Evolutionary conservation across 2,888 invertebrate genomes (phyloP).

Genomic region (Andrena camellia): DNA sequence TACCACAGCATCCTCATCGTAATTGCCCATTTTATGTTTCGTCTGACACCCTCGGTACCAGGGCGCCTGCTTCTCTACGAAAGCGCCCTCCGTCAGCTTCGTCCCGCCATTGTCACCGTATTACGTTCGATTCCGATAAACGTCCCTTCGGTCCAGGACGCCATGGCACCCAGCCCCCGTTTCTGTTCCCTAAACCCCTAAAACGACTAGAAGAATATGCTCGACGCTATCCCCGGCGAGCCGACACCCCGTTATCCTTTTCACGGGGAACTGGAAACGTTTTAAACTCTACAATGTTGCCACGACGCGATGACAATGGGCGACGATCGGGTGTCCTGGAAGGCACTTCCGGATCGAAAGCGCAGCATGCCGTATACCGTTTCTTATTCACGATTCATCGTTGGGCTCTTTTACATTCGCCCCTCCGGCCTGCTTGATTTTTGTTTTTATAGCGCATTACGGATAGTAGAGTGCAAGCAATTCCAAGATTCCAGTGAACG

Average conservation of each 20-base stretch:
- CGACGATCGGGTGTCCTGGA: slow-evolving; percentile 38
- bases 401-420: slow-evolving; percentile 36
- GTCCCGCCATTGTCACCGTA: slow-evolving; percentile 65
- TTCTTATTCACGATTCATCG: slow-evolving; percentile 26
- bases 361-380: slow-evolving; percentile 33
- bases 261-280: neutral
- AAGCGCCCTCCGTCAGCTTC: slow-evolving; percentile 44
- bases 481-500: slow-evolving; percentile 84
- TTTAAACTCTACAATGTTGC: neutral
- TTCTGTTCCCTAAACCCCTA: neutral
- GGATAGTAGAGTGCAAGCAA: slow-evolving; percentile 83
- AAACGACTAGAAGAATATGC: neutral
- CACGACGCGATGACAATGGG: slow-evolving; percentile 64
- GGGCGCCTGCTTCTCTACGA: slow-evolving; percentile 36
- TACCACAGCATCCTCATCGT: slow-evolving; percentile 58
- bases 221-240: neutral
- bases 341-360: slow-evolving; percentile 42
- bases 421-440: slow-evolving; percentile 16
- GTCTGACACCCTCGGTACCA: slow-evolving; percentile 26
- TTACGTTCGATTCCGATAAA: slow-evolving; percentile 4
- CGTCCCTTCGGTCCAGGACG: neutral
- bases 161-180: neutral
- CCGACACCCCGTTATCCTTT: neutral
- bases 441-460: slow-evolving; percentile 62
- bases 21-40: slow-evolving; percentile 46